Conservation (phyloP, 1,140 invertebrate species). For the Drosophila kohkoa region DNA sequence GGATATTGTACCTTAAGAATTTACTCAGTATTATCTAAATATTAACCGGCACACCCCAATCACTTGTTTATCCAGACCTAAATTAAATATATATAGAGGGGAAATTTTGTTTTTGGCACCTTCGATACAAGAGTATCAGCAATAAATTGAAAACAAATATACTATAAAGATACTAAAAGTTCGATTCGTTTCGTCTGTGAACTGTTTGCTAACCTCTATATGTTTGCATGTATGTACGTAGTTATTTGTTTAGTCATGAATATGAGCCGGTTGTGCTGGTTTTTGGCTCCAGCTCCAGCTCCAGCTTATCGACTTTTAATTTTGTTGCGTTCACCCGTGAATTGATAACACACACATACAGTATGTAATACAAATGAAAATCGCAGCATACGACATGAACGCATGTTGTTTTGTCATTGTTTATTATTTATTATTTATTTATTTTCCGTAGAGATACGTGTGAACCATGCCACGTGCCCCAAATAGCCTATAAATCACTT, state of each 20-base stretch:
- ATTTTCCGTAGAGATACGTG: constrained; percentile 26
- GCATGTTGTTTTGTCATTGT: constrained; percentile 40
- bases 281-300: not conserved
- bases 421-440: constrained; percentile 51
- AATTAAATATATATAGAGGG: not conserved
- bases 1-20: too few relatives aligned
- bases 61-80: not conserved
- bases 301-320: constrained; percentile 54
- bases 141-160: constrained; percentile 6
- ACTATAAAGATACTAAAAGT: not conserved
- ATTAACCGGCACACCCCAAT: not conserved
- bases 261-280: constrained; percentile 13
- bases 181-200: not conserved
- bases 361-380: constrained; percentile 45
- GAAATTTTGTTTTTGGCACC: not conserved
- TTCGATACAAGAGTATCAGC: constrained; percentile 3
- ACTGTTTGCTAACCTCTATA: constrained; percentile 7
- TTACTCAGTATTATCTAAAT: not conserved
- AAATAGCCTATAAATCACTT: constrained; percentile 59
- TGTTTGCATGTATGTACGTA: not conserved
- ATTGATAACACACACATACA: constrained; percentile 54
- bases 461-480: constrained; percentile 57
- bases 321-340: constrained; percentile 30
- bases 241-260: constrained; percentile 19
- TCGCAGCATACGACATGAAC: constrained; percentile 42